phyloP scores from a whole-genome alignment of 2,113 vertebrate genomes.

The Etheostoma cragini region DNA sequence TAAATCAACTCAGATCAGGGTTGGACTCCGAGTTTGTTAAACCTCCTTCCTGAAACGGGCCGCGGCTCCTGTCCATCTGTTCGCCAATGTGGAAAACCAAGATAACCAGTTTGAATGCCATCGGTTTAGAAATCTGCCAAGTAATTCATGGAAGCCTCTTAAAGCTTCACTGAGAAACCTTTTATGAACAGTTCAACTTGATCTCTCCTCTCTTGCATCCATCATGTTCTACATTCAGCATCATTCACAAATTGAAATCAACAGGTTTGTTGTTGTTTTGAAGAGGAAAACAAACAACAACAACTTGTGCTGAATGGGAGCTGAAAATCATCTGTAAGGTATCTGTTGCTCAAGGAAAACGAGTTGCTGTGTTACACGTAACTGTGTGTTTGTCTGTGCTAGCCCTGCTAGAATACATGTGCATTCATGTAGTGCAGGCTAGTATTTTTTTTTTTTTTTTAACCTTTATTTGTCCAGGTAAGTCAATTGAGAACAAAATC shows the following conservation, averaged over 20 bases:
- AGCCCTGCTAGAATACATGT: too few species aligned
- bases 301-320: not conserved
- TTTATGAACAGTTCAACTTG: not conserved
- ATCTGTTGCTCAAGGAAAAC: too few species aligned
- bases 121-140: not conserved
- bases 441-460: too few species aligned
- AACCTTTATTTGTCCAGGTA: too few species aligned
- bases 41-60: too few species aligned
- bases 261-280: not conserved
- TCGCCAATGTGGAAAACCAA: not conserved
- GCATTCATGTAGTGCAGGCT: not conserved
- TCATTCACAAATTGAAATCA: not conserved
- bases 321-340: too few species aligned
- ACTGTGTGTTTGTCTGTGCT: too few species aligned
- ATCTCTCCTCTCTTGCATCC: not conserved
- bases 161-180: not conserved
- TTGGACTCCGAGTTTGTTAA: too few species aligned
- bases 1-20: too few species aligned
- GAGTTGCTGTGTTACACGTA: too few species aligned
- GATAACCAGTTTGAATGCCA: not conserved
- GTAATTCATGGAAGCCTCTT: not conserved
- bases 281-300: not conserved
- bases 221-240: not conserved
- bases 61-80: not conserved
- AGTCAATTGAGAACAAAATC: too few species aligned